These are phyloP conservation scores for Pinna nobilis DNA, from an alignment of 1,140 invertebrate species.

Conservation along the genomic window DNA sequence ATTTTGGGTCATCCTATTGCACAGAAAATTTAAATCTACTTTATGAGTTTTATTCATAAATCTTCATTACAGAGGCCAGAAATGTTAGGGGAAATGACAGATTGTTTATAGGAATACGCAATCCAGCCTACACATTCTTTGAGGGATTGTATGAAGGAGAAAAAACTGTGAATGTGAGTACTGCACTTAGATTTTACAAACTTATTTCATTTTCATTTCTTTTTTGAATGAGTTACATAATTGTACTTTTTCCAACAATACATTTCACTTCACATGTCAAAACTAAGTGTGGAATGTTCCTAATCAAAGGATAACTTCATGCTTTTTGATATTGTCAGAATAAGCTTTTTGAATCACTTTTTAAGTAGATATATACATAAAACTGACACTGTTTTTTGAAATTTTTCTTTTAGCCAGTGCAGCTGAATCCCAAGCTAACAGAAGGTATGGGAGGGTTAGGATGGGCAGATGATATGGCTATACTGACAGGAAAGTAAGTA, in stretches of 20 bases:
- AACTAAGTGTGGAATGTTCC: too few species aligned
- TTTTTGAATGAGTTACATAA: background rate
- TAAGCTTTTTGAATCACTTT: too few species aligned
- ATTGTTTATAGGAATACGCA: conserved; percentile 84
- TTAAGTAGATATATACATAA: too few species aligned
- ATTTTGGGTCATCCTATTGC: too few species aligned
- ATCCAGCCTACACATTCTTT: conserved; percentile 83
- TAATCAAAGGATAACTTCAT: too few species aligned
- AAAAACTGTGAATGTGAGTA: conserved; percentile 34
- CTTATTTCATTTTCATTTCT: background rate
- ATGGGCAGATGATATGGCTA: conserved; percentile 66
- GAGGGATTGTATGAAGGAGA: conserved; percentile 81
- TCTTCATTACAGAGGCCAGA: conserved; percentile 73
- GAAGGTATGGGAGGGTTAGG: conserved; percentile 69
- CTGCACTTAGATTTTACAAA: too few species aligned
- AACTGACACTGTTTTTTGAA: too few species aligned
- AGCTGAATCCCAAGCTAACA: conserved; percentile 60
- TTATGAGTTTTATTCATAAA: background rate
- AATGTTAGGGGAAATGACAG: conserved; percentile 85
- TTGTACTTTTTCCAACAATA: too few species aligned
- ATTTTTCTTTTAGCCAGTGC: conserved; percentile 47
- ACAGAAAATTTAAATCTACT: too few species aligned
- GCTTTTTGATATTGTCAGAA: too few species aligned
- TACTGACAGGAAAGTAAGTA: conserved; percentile 68
- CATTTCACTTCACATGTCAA: too few species aligned